phyloP scores from a whole-genome alignment of 2,113 vertebrate species.

The Colistium nudipinnis region DNA sequence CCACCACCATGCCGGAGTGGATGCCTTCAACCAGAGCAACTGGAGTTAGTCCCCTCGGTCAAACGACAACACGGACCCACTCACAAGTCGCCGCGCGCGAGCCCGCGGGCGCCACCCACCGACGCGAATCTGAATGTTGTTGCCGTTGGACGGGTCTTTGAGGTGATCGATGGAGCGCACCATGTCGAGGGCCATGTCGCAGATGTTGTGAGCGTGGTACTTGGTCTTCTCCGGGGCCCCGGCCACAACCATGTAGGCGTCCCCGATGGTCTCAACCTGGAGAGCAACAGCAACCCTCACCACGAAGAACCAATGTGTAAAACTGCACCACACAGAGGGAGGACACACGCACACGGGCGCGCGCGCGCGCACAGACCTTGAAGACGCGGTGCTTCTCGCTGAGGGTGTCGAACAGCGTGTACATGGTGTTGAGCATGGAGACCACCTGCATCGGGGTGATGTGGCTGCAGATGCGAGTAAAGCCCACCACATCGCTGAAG shows the following conservation, averaged over 20 bases:
- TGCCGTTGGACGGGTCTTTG: conserved; percentile 81
- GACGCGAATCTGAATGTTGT: conserved; percentile 82
- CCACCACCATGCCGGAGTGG: conserved; percentile 83
- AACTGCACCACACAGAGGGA: not conserved
- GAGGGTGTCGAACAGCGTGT: conserved; percentile 82
- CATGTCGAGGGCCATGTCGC: conserved; percentile 84
- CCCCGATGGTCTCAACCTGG: conserved; percentile 80
- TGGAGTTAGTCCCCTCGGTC: not conserved
- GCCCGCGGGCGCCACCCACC: conserved; percentile 55
- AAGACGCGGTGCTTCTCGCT: conserved; percentile 83
- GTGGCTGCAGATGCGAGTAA: conserved; percentile 82
- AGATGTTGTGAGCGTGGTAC: conserved; percentile 83
- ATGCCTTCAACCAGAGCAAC: conserved; percentile 67
- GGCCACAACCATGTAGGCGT: conserved; percentile 82
- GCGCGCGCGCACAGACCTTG: conserved; percentile 67
- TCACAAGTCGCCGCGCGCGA: too few species aligned
- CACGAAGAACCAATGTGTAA: not conserved
- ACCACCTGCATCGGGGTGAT: conserved; percentile 83
- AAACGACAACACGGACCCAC: not conserved
- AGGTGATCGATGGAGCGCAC: conserved; percentile 82
- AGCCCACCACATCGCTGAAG: conserved; percentile 82
- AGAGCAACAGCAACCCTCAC: not conserved
- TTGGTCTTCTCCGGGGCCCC: conserved; percentile 82
- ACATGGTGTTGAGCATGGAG: conserved; percentile 83
- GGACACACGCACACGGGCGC: not conserved